Conservation (phyloP, 23 tunicate genomes). For the Trididemnum clinides region DNA sequence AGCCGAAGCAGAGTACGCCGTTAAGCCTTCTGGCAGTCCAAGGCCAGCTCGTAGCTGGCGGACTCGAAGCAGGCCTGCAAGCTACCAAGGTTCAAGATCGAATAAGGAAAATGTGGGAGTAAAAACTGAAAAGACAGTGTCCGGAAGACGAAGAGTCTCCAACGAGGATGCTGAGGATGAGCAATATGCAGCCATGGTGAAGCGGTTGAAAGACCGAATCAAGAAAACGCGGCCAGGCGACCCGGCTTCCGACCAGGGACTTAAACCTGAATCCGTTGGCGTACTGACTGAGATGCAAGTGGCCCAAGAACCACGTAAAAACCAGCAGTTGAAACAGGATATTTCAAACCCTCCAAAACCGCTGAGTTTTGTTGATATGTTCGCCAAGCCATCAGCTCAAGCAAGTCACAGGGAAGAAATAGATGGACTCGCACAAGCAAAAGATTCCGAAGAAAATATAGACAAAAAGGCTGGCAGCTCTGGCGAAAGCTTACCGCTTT, state of each 20-base stretch:
- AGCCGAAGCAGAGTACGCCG: neutral
- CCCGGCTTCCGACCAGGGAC: neutral
- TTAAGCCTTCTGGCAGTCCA: constrained; percentile 27
- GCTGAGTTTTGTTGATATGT: constrained; percentile 59
- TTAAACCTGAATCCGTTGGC: too few species aligned
- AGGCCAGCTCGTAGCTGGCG: neutral
- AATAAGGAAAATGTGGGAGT: neutral
- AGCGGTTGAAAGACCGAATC: constrained; percentile 17
- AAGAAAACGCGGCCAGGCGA: neutral
- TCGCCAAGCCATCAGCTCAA: too few species aligned
- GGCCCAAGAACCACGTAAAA: too few species aligned
- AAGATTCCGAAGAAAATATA: too few species aligned
- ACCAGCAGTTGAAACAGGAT: too few species aligned
- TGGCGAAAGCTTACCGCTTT: too few species aligned
- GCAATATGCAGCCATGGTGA: constrained; percentile 17
- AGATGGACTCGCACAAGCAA: too few species aligned
- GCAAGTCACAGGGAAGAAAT: too few species aligned
- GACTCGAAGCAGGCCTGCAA: neutral
- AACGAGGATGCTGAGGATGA: neutral
- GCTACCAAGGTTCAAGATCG: too few species aligned
- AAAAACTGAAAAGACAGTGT: neutral
- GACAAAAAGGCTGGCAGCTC: too few species aligned
- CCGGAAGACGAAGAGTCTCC: neutral
- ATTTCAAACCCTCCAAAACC: too few species aligned
- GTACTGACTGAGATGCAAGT: too few species aligned